These are phyloP conservation scores for Girardia tigrina DNA, from an alignment of 2,888 invertebrate genomes.

Conservation along the genomic window DNA sequence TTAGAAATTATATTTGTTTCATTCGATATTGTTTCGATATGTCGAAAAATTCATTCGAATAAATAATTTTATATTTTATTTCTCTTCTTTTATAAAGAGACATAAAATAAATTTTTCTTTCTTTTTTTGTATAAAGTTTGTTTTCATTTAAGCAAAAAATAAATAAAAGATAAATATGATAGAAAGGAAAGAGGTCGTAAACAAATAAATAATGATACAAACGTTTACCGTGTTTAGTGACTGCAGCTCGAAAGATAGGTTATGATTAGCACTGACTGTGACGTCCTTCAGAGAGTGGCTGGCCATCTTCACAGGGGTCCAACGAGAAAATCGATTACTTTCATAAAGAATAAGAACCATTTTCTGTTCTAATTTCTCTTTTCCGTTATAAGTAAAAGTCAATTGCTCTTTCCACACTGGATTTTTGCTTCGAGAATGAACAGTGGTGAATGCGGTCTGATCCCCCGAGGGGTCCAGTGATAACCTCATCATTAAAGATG, in stretches of 20 bases:
- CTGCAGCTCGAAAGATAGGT: neutral
- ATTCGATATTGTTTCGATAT: too few relatives aligned
- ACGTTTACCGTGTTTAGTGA: neutral
- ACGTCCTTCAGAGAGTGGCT: neutral
- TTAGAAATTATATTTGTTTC: too few relatives aligned
- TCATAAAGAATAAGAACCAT: neutral
- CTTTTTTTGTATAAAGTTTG: too few relatives aligned
- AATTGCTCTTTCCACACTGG: constrained; percentile 8
- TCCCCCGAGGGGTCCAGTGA: neutral
- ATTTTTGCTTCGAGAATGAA: neutral
- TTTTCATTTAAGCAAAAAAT: too few relatives aligned
- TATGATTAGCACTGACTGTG: neutral
- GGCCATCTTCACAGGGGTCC: constrained; percentile 3
- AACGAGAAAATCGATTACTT: neutral
- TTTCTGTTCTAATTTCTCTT: neutral
- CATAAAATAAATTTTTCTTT: too few relatives aligned
- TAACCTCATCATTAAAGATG: constrained; percentile 7
- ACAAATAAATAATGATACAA: too few relatives aligned
- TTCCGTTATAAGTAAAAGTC: neutral
- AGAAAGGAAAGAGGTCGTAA: too few relatives aligned
- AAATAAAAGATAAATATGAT: too few relatives aligned
- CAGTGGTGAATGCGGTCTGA: neutral
- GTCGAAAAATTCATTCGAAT: too few relatives aligned
- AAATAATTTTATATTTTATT: too few relatives aligned
- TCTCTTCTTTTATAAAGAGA: too few relatives aligned